A percentile compares a stretch with the other conserved stretches of the same genome.
Evolutionary conservation across 2,888 invertebrate species (phyloP).

Genomic region (Scotopteryx bipunctaria): DNA sequence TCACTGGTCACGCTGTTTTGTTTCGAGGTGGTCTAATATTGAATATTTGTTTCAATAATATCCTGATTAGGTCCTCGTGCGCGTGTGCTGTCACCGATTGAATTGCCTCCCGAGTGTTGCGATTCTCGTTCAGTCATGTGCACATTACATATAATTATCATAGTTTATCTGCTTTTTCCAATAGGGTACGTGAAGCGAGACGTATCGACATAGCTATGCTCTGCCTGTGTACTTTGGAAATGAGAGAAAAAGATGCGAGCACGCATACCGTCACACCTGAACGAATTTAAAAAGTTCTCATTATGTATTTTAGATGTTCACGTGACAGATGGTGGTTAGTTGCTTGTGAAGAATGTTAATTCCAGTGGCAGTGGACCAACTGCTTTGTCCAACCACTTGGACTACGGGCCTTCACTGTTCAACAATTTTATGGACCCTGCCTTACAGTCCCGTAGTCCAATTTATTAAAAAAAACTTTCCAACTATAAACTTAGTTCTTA

Average conservation of each 20-base stretch:
- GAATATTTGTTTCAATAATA: constrained; percentile 68
- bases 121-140: constrained; percentile 53
- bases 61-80: constrained; percentile 67
- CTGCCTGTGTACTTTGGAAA: constrained; percentile 65
- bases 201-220: constrained; percentile 69
- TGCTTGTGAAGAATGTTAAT: constrained; percentile 23
- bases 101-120: constrained; percentile 58
- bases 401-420: too few relatives aligned
- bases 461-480: too few relatives aligned
- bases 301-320: constrained; percentile 43
- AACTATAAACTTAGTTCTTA: too few relatives aligned
- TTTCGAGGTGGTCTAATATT: constrained; percentile 60
- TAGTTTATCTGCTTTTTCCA: constrained; percentile 80
- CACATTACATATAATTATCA: constrained; percentile 76
- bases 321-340: constrained; percentile 30
- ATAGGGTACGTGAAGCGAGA: constrained; percentile 74
- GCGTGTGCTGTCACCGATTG: constrained; percentile 56
- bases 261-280: constrained; percentile 69
- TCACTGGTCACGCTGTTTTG: constrained; percentile 47
- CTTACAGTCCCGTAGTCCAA: too few relatives aligned
- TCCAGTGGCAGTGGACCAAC: too few relatives aligned
- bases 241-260: constrained; percentile 64
- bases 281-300: constrained; percentile 76
- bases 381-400: too few relatives aligned
- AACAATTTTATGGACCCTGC: too few relatives aligned